Evolutionary conservation across 2,888 invertebrate species (phyloP).

Genomic region (Pristionchus mayeri): DNA sequence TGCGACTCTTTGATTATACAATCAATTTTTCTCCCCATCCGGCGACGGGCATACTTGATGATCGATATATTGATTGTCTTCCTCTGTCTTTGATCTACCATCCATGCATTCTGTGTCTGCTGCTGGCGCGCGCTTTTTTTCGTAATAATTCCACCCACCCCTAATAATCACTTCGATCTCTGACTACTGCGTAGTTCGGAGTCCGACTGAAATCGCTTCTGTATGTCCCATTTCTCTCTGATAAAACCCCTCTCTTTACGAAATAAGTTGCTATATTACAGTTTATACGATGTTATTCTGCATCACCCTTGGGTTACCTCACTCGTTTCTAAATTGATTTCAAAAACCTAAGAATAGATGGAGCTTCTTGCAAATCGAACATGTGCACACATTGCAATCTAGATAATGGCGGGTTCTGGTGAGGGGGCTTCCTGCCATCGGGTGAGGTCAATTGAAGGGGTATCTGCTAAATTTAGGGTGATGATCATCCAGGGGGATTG

Average conservation of each 20-base stretch:
- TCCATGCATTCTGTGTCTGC: constrained; percentile 40
- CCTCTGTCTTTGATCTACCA: constrained; percentile 25
- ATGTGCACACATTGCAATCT: background rate
- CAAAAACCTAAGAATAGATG: background rate
- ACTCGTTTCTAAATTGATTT: background rate
- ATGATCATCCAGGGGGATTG: constrained; percentile 20
- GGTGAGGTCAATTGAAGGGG: background rate
- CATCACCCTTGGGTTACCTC: background rate
- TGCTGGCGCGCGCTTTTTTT: constrained; percentile 27
- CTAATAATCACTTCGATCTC: background rate
- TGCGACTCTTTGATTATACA: background rate
- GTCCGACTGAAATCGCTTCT: background rate
- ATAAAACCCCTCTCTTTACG: constrained; percentile 43
- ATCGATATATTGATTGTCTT: constrained; percentile 22
- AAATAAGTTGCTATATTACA: background rate
- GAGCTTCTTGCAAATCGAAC: background rate
- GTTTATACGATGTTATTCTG: constrained; percentile 25
- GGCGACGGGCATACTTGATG: background rate
- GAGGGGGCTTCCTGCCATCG: background rate
- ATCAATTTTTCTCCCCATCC: background rate
- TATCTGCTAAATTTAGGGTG: background rate
- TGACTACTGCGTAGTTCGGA: constrained; percentile 19
- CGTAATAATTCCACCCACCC: background rate
- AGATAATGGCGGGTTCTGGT: background rate
- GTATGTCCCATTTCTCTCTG: constrained; percentile 17